phyloP scores from a whole-genome alignment of 2,113 vertebrate genomes.

The Suncus etruscus region DNA sequence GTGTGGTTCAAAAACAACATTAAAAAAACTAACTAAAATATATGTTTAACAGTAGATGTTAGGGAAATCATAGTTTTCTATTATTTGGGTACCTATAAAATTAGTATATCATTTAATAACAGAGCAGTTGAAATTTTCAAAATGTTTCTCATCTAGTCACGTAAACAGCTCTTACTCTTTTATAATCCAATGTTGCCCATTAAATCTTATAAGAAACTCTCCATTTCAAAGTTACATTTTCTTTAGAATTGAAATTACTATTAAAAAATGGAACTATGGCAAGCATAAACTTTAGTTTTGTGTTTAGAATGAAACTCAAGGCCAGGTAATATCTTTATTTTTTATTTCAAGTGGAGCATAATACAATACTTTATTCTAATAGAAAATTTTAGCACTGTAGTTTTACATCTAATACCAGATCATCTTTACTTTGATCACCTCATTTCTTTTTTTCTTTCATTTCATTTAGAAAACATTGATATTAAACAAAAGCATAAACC shows the following conservation, averaged over 20 bases:
- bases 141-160: neutral
- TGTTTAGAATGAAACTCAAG: conserved; percentile 59
- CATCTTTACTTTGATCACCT: conserved; percentile 20
- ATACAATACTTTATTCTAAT: conserved; percentile 47
- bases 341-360: conserved; percentile 69
- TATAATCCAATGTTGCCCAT: conserved; percentile 65
- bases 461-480: conserved; percentile 42
- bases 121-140: neutral
- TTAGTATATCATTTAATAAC: conserved; percentile 19
- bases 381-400: conserved; percentile 67
- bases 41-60: too few species aligned
- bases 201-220: conserved; percentile 61
- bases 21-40: too few species aligned
- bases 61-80: neutral
- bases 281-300: conserved; percentile 65
- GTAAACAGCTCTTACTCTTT: conserved; percentile 24
- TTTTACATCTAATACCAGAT: conserved; percentile 61
- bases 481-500: conserved; percentile 39
- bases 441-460: conserved; percentile 35
- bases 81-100: conserved; percentile 22
- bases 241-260: conserved; percentile 49
- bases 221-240: conserved; percentile 74
- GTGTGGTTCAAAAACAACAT: too few species aligned
- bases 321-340: conserved; percentile 57
- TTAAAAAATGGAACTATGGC: conserved; percentile 71